Evolutionary conservation across 2,888 invertebrate species (phyloP).

Genomic region (Emmelina monodactyla): DNA sequence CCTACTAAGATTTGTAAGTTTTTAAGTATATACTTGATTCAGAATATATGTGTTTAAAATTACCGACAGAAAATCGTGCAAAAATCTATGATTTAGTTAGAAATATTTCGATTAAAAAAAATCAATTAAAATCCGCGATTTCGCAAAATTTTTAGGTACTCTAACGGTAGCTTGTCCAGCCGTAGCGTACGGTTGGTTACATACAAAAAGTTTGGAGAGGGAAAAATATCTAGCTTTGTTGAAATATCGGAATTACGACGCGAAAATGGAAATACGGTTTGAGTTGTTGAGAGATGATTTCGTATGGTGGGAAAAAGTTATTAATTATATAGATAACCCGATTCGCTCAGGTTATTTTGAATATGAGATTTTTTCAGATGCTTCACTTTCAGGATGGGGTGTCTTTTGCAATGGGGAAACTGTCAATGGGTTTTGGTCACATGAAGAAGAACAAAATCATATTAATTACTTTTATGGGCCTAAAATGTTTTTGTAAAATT

Average conservation of each 20-base stretch:
- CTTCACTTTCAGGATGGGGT: conserved; percentile 6
- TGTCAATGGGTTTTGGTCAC: conserved; percentile 4
- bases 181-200: conserved; percentile 3
- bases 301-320: conserved; percentile 2
- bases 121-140: neutral
- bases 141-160: conserved; percentile 2
- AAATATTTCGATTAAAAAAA: conserved; percentile 1
- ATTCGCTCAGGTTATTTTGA: conserved; percentile 1
- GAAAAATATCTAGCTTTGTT: conserved; percentile 1
- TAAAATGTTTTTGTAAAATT: conserved; percentile 4
- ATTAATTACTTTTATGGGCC: conserved; percentile 6
- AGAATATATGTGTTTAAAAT: conserved; percentile 1
- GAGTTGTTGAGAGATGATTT: neutral
- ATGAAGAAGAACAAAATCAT: conserved; percentile 2
- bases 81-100: neutral
- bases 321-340: conserved; percentile 1
- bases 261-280: neutral
- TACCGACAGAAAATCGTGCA: conserved; percentile 2
- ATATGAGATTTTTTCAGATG: conserved; percentile 5
- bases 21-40: neutral
- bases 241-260: neutral
- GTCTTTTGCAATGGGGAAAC: conserved; percentile 1
- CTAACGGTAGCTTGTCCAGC: conserved; percentile 3
- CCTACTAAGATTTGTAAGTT: neutral
- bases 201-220: conserved; percentile 2